phyloP scores from a whole-genome alignment of 1,140 invertebrate genomes.

The Linepithema humile region DNA sequence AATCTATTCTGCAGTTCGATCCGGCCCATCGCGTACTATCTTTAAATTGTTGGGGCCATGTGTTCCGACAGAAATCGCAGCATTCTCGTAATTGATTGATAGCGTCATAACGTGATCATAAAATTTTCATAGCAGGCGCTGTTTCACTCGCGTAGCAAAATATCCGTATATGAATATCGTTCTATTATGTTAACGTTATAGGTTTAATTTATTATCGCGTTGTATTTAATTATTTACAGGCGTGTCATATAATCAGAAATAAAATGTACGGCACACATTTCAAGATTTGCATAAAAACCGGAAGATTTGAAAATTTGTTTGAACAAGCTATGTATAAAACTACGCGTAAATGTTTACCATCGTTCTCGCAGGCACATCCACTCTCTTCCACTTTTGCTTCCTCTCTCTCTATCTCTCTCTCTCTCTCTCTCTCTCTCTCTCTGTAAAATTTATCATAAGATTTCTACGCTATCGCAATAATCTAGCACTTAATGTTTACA shows the following conservation, averaged over 20 bases:
- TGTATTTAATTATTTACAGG: background rate
- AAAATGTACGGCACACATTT: slow-evolving; percentile 8
- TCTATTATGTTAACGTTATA: background rate
- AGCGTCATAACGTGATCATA: background rate
- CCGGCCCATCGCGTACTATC: background rate
- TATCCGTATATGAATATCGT: background rate
- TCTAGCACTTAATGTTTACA: slow-evolving; percentile 1
- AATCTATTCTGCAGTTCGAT: background rate
- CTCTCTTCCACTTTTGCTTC: background rate
- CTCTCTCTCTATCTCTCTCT: no score
- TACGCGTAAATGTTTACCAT: slow-evolving; percentile 6
- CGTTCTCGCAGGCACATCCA: background rate
- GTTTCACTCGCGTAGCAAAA: background rate
- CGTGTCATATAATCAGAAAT: background rate
- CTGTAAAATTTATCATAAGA: background rate
- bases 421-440: background rate
- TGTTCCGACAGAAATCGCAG: background rate
- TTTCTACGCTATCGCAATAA: background rate
- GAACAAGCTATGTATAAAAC: background rate
- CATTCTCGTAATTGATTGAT: background rate
- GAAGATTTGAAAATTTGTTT: slow-evolving; percentile 13
- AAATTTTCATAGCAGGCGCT: background rate
- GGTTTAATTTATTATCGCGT: background rate
- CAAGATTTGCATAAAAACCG: background rate
- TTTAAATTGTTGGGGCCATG: slow-evolving; percentile 25